A percentile compares a stretch with the other conserved stretches of the same genome.
These are phyloP conservation scores for Copidosoma floridanum DNA, from an alignment of 1,140 invertebrate genomes.

Conservation along the genomic window DNA sequence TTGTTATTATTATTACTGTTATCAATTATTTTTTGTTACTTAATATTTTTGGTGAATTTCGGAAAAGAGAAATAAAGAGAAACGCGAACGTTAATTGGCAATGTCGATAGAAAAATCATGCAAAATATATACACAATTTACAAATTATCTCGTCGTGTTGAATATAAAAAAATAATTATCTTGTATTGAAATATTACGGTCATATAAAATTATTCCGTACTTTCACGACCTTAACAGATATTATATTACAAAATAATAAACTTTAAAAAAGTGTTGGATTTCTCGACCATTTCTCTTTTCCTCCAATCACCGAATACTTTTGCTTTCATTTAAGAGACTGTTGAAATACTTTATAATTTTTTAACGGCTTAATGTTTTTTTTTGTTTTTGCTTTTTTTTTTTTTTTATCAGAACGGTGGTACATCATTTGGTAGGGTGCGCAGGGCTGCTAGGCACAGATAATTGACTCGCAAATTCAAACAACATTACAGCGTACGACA, in stretches of 20 bases:
- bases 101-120: no score
- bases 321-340: slow-evolving; percentile 24
- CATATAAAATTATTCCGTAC: no score
- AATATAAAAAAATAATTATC: no score
- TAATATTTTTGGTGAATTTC: slow-evolving; percentile 18
- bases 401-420: slow-evolving; percentile 54
- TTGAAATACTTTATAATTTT: slow-evolving; percentile 26
- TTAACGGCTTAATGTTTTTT: slow-evolving; percentile 37
- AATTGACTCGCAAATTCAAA: slow-evolving; percentile 61
- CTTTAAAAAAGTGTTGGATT: not conserved
- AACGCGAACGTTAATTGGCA: no score
- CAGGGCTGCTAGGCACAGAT: slow-evolving; percentile 60
- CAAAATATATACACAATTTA: no score
- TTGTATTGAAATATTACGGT: no score
- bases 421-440: slow-evolving; percentile 58
- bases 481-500: slow-evolving; percentile 59
- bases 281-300: slow-evolving; percentile 26
- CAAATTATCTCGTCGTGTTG: no score
- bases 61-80: slow-evolving; percentile 28
- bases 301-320: slow-evolving; percentile 26
- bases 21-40: not conserved
- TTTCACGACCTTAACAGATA: no score
- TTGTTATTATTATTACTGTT: not conserved
- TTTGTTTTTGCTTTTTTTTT: slow-evolving; percentile 48
- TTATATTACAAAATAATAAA: not conserved